Evolutionary conservation across 2,888 invertebrate species (phyloP).

Genomic region (Leucania comma): DNA sequence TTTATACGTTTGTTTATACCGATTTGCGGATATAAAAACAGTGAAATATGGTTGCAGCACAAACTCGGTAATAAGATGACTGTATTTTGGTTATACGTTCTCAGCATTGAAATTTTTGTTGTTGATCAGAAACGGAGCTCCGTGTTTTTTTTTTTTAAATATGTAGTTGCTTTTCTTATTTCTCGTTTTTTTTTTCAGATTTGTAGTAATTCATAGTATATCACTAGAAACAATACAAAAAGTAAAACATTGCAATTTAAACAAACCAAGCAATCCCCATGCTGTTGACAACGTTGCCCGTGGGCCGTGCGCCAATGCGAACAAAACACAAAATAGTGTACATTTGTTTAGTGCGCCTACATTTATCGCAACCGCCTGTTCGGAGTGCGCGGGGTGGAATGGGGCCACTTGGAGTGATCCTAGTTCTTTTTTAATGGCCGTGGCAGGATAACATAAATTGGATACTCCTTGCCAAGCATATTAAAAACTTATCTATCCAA

Average conservation of each 20-base stretch:
- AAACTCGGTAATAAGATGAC: slow-evolving; percentile 20
- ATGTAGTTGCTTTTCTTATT: no score
- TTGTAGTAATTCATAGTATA: no score
- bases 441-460: not conserved
- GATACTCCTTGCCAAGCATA: slow-evolving; percentile 3
- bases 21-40: slow-evolving; percentile 43
- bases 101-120: slow-evolving; percentile 1
- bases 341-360: slow-evolving; percentile 14
- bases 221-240: no score
- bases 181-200: no score
- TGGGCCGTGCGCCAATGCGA: no score
- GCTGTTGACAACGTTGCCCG: no score
- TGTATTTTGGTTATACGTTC: slow-evolving; percentile 24
- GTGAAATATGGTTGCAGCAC: slow-evolving; percentile 7
- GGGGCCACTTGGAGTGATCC: slow-evolving; percentile 10
- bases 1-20: slow-evolving; percentile 33
- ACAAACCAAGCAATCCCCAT: no score
- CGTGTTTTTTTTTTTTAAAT: not conserved
- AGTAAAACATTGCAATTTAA: no score
- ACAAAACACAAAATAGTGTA: slow-evolving; percentile 2
- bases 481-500: not conserved
- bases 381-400: not conserved
- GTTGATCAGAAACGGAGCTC: not conserved
- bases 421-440: not conserved
- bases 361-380: slow-evolving; percentile 8